Percentiles rank a stretch among this genome's conserved stretches.
Conservation (phyloP, 2,888 invertebrate genomes). For the Syritta pipiens region DNA sequence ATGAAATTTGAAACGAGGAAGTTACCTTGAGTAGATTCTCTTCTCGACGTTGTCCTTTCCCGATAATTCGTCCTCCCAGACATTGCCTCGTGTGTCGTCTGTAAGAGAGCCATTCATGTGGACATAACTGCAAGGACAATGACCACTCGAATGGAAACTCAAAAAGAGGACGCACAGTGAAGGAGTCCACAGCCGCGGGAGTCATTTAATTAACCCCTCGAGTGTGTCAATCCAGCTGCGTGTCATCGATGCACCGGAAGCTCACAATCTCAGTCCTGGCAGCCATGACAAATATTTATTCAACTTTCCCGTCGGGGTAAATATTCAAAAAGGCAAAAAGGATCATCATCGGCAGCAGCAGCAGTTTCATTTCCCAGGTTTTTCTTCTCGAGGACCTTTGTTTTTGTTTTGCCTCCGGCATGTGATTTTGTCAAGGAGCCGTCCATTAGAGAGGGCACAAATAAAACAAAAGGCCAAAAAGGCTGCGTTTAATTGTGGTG, state of each 20-base stretch:
- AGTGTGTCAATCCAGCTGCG: not conserved
- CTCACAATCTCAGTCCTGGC: slow-evolving; percentile 51
- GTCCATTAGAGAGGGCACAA: slow-evolving; percentile 40
- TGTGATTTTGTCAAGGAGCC: slow-evolving; percentile 23
- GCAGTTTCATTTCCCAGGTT: slow-evolving; percentile 36
- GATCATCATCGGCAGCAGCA: slow-evolving; percentile 22
- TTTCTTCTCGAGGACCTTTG: not conserved
- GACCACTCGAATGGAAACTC: slow-evolving; percentile 53
- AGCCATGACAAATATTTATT: slow-evolving; percentile 56
- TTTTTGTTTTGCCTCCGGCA: slow-evolving; percentile 18
- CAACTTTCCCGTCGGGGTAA: slow-evolving; percentile 50
- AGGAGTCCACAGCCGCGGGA: slow-evolving; percentile 7
- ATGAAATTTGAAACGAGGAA: slow-evolving; percentile 66
- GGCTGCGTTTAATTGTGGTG: slow-evolving; percentile 13
- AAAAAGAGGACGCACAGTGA: slow-evolving; percentile 13
- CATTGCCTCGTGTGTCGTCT: not conserved
- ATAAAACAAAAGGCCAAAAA: slow-evolving; percentile 42
- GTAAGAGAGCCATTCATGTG: slow-evolving; percentile 40
- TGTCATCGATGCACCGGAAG: slow-evolving; percentile 40
- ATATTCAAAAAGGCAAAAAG: slow-evolving; percentile 39
- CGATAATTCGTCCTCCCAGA: slow-evolving; percentile 24
- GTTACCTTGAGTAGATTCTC: slow-evolving; percentile 55
- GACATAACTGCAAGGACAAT: slow-evolving; percentile 56
- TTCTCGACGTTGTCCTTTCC: slow-evolving; percentile 29
- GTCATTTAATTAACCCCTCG: slow-evolving; percentile 35